Conservation (phyloP, 2,113 vertebrate genomes). For the Collichthys lucidus region DNA sequence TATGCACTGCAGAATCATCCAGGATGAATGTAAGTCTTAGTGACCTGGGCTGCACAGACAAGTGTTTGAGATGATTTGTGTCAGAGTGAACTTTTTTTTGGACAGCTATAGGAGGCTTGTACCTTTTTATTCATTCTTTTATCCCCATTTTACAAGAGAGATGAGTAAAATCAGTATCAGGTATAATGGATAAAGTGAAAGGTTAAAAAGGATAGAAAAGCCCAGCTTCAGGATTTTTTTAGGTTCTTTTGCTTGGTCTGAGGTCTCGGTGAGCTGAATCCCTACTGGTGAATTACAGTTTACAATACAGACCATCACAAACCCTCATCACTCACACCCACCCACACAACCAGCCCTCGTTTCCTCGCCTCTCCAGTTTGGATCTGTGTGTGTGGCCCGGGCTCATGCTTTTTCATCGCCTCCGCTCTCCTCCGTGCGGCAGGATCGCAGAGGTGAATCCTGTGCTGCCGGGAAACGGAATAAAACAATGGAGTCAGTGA, state of each 20-base stretch:
- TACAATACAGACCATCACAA: slow-evolving; percentile 6
- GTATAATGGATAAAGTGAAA: background rate
- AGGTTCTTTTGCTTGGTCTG: background rate
- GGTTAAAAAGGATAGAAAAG: background rate
- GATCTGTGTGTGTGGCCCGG: slow-evolving; percentile 45
- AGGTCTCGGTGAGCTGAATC: slow-evolving; percentile 29
- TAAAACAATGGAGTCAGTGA: slow-evolving; percentile 81
- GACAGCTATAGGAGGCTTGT: background rate
- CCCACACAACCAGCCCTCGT: slow-evolving; percentile 17
- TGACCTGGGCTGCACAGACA: background rate
- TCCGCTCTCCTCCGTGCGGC: slow-evolving; percentile 43
- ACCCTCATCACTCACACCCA: background rate
- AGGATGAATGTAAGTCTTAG: background rate
- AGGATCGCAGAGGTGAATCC: slow-evolving; percentile 63
- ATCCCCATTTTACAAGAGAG: too few relatives aligned
- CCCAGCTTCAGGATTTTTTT: background rate
- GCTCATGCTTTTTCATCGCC: slow-evolving; percentile 51
- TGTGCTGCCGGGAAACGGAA: slow-evolving; percentile 60
- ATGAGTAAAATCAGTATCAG: too few relatives aligned
- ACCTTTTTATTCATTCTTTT: background rate
- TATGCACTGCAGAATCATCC: background rate
- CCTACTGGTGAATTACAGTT: slow-evolving; percentile 12
- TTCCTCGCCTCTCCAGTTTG: slow-evolving; percentile 31
- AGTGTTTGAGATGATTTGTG: background rate
- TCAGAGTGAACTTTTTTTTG: background rate